Percentiles rank a stretch among this genome's conserved stretches.
Conservation (phyloP, 2,113 vertebrate species). For the Gymnobelideus leadbeateri region DNA sequence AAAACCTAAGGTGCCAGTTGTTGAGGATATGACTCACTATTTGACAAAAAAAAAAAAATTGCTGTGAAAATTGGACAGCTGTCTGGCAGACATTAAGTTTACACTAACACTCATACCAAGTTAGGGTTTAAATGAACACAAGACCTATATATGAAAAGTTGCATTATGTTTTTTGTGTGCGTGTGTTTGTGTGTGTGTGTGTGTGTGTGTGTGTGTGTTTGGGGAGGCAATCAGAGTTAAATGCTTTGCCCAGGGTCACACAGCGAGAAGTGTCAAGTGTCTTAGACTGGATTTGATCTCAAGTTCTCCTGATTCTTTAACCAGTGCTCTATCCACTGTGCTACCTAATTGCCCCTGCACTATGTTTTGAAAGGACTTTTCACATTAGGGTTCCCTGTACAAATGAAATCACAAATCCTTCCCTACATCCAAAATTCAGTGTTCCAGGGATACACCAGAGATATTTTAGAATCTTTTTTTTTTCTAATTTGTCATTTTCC, state of each 20-base stretch:
- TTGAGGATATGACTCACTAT: not conserved
- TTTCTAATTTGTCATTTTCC: slow-evolving; percentile 34
- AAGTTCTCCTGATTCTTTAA: no score
- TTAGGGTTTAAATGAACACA: not conserved
- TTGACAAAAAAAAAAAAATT: not conserved
- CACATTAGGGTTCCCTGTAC: not conserved
- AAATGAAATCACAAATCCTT: not conserved
- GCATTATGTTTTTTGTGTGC: not conserved
- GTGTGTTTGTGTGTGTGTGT: no score
- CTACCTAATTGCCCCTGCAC: no score
- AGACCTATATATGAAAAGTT: not conserved
- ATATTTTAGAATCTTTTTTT: slow-evolving; percentile 33
- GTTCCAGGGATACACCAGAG: not conserved
- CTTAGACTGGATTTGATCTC: no score
- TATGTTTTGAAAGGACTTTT: not conserved
- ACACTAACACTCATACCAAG: not conserved
- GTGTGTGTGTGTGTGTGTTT: no score
- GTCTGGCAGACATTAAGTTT: not conserved
- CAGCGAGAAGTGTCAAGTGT: no score
- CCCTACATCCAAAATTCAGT: not conserved
- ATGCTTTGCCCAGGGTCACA: no score
- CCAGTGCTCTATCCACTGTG: no score
- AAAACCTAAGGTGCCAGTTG: not conserved
- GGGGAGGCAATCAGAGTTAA: no score
- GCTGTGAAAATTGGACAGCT: not conserved